These are phyloP conservation scores for Diabrotica undecimpunctata DNA, from an alignment of 1,140 invertebrate species.

Conservation along the genomic window DNA sequence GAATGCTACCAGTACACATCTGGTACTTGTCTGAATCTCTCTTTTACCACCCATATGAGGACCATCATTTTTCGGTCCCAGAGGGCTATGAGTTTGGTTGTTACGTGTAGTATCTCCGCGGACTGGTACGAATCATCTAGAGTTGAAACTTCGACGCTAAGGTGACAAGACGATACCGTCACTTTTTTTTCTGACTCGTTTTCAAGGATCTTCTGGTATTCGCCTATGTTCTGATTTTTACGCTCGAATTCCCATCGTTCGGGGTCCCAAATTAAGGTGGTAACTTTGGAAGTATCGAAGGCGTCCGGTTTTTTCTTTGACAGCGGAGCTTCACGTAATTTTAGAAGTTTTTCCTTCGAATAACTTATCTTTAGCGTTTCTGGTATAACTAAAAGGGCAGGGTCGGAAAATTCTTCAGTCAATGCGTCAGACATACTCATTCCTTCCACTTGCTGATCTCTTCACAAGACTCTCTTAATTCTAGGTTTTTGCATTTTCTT, in stretches of 20 bases:
- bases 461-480: too few relatives aligned
- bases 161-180: slow-evolving; percentile 80
- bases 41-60: slow-evolving; percentile 35
- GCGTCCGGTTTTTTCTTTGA: slow-evolving; percentile 56
- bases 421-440: slow-evolving; percentile 25
- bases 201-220: slow-evolving; percentile 68
- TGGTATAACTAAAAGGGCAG: slow-evolving; percentile 36
- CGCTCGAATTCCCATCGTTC: slow-evolving; percentile 57
- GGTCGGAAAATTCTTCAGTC: slow-evolving; percentile 33
- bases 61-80: slow-evolving; percentile 26
- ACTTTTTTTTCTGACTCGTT: slow-evolving; percentile 75
- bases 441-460: slow-evolving; percentile 35
- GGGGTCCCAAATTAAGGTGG: slow-evolving; percentile 59
- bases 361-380: slow-evolving; percentile 32
- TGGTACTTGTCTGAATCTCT: slow-evolving; percentile 44
- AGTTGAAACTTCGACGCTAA: slow-evolving; percentile 77
- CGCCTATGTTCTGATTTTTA: slow-evolving; percentile 46
- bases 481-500: too few relatives aligned
- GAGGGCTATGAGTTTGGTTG: slow-evolving; percentile 51
- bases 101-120: slow-evolving; percentile 37
- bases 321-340: slow-evolving; percentile 67
- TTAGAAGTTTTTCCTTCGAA: slow-evolving; percentile 66
- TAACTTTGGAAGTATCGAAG: slow-evolving; percentile 35
- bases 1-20: slow-evolving; percentile 72
- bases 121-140: slow-evolving; percentile 68